Evolutionary conservation across 2,888 invertebrate genomes (phyloP).

Genomic region (Geophilus truncorum): DNA sequence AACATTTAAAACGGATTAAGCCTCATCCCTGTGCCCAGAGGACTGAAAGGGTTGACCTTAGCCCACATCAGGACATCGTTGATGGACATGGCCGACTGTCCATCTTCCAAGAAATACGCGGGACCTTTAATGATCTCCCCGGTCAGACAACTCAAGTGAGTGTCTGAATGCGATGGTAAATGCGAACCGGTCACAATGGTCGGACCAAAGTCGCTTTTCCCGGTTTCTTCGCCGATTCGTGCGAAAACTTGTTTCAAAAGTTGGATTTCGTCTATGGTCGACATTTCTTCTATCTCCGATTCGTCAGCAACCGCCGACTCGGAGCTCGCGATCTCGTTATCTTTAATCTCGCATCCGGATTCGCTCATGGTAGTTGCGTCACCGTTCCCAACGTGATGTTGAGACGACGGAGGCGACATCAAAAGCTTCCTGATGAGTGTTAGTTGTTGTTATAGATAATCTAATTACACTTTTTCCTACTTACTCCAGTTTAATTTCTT

Average conservation of each 20-base stretch:
- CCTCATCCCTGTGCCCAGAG: slow-evolving; percentile 45
- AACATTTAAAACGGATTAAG: slow-evolving; percentile 4
- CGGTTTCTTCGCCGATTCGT: background rate
- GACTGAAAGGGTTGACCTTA: slow-evolving; percentile 51
- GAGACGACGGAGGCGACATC: background rate
- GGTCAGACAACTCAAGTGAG: slow-evolving; percentile 43
- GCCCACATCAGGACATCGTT: slow-evolving; percentile 53
- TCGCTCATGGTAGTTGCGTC: background rate
- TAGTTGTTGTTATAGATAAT: background rate
- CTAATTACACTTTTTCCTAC: background rate
- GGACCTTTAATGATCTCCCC: slow-evolving; percentile 42
- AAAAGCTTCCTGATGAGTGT: background rate
- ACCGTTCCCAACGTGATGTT: background rate
- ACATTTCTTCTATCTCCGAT: background rate
- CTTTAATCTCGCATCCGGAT: background rate
- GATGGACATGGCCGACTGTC: slow-evolving; percentile 47
- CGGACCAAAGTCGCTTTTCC: slow-evolving; percentile 41
- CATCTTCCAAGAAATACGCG: slow-evolving; percentile 49
- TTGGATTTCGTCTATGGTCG: slow-evolving; percentile 35
- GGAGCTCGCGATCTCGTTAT: background rate
- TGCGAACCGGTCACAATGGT: slow-evolving; percentile 46
- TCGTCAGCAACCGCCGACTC: background rate
- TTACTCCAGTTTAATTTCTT: background rate
- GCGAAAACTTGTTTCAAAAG: background rate
- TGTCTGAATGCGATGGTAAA: slow-evolving; percentile 48